phyloP scores from a whole-genome alignment of 2,888 invertebrate genomes.

The Matsumyia berberina region DNA sequence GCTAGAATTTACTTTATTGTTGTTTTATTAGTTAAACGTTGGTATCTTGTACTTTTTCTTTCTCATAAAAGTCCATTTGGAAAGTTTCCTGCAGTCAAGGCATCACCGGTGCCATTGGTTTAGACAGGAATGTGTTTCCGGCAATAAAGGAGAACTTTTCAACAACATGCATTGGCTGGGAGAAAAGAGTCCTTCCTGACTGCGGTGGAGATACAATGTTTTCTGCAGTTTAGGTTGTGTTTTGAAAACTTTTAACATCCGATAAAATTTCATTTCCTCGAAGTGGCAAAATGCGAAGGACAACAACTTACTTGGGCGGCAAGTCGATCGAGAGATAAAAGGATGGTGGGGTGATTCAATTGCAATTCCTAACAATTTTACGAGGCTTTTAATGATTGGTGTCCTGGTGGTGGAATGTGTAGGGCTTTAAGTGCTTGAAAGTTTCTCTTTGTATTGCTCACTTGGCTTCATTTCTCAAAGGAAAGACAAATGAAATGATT shows the following conservation, averaged over 20 bases:
- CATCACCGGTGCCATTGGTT: constrained; percentile 3
- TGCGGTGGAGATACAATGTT: background rate
- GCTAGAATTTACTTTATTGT: background rate
- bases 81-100: constrained; percentile 1
- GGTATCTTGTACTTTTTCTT: constrained; percentile 19
- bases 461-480: no score
- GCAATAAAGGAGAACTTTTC: constrained; percentile 19
- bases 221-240: constrained; percentile 3
- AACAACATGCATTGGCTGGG: constrained; percentile 6
- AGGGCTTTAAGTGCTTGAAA: no score
- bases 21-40: constrained; percentile 19
- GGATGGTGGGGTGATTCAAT: background rate
- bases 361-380: background rate
- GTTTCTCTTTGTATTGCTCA: no score
- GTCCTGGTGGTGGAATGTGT: no score
- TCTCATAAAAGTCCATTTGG: background rate
- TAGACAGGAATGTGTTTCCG: background rate
- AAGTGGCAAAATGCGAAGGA: constrained; percentile 2
- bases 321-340: background rate
- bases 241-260: constrained; percentile 25
- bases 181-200: background rate
- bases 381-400: background rate
- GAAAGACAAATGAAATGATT: no score
- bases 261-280: constrained; percentile 18
- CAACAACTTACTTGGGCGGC: background rate